phyloP scores from a whole-genome alignment of 2,113 vertebrate genomes.

The Grammomys dolichurus region DNA sequence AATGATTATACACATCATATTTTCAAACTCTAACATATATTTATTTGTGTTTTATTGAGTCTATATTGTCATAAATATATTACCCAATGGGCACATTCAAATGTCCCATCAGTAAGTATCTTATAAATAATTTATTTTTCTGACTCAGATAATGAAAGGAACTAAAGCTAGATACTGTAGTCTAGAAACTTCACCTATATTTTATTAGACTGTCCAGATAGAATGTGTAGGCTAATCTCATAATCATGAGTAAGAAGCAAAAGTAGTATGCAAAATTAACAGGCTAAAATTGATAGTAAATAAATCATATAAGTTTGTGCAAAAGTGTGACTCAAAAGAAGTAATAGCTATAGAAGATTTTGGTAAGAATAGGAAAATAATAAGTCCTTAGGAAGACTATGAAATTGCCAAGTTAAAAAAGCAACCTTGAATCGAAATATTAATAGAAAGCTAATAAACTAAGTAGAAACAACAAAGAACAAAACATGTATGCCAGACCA shows the following conservation, averaged over 20 bases:
- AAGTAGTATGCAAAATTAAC: constrained; percentile 49
- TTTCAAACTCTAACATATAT: neutral
- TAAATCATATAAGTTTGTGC: neutral
- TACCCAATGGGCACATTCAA: neutral
- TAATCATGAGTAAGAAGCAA: constrained; percentile 3
- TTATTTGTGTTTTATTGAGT: constrained; percentile 23
- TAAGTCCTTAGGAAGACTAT: neutral
- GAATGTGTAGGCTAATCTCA: neutral
- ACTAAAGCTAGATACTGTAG: neutral
- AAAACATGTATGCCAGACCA: neutral
- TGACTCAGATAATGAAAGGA: constrained; percentile 56
- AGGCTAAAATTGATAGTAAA: neutral
- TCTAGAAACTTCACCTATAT: constrained; percentile 53
- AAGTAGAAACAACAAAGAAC: neutral
- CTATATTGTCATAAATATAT: constrained; percentile 36
- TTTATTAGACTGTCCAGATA: constrained; percentile 31
- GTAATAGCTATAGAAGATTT: constrained; percentile 22
- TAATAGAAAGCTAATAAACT: constrained; percentile 20
- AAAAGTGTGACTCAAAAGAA: constrained; percentile 29
- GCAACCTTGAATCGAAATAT: constrained; percentile 18
- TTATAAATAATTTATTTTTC: constrained; percentile 26
- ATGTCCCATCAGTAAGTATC: neutral
- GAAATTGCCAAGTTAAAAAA: constrained; percentile 44
- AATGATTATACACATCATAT: constrained; percentile 18
- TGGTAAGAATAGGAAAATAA: constrained; percentile 47